Evolutionary conservation across 2,797 vertebrate species (phyloP), one percentile per base, ranked within the genome.

Genomic region (Molossus molossus): DNA sequence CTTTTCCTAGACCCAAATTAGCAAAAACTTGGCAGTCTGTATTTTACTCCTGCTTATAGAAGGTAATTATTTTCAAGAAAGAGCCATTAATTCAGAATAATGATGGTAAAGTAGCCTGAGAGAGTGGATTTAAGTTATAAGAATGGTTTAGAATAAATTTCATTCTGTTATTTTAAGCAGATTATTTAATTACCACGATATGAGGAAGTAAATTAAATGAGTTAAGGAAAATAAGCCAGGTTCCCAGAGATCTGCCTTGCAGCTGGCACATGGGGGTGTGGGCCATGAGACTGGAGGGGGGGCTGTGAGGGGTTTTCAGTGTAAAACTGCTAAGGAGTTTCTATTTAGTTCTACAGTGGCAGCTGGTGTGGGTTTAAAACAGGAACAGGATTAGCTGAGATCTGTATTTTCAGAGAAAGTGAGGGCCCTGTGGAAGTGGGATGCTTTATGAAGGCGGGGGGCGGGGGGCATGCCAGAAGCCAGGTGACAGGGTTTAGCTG

Each of bases 1-100:
- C 72, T 53, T 85, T 86, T 94, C 62, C 60, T 96, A 93, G 95
- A 81, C 80, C 75, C n/a, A 90, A 79, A 91, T 92, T 67, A 62
- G 40, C 82, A 50, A 80, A 65, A 60, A 92, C 85, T 95, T 95
- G 86, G 89, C 91, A 95, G 33, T 55, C 27, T 40, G 3, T n/a
- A n/a, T 95, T 94, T 89, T 90, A 90, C 33, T 84, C 27, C n/a
- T 53, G 76, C 91, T 94, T 95, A 37, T 60, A 79, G 83, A 91
- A 96, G 65, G 62, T 93, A 94, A 96, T 96, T 96, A 83, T 94
- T 95, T 96, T 96, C 37, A 77, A 80, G 62, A 90, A 94, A 92
- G 84, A 94, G 60, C 77, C 13, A 81, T 90, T 94, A 87, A 92
- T 97, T 97, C 55, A 85, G 77, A 93, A 83, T 93, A 88, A 96